Base-by-base conservation (phyloP, 1,140 invertebrate genomes). In the Diachasma alloeum region DNA sequence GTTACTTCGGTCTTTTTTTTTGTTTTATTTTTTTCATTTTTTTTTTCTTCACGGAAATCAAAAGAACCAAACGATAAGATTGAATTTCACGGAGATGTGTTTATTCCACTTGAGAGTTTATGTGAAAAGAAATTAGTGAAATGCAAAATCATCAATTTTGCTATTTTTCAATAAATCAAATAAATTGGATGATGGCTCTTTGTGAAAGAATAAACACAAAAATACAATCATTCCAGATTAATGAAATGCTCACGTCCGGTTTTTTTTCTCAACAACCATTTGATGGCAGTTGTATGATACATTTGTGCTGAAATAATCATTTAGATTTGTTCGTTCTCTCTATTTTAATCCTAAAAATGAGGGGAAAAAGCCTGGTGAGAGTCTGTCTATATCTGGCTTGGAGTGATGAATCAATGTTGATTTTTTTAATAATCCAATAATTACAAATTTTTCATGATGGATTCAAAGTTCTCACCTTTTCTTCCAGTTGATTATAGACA, bases 401-500 rank as follows among this genome's bases (percentile, higher is more conserved):
- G 66, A 66, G 56, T 78, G 48, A 75, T 72, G 72, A 76, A 77
- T 72, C 26, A 76, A 72, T 75, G 24, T 48, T 75, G 19, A 56
- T 70, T 59, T 56, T 6, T 56, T 75, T 68, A 48, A 37, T 68
- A 17, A 24, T 68, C 4, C 22, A 26, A 17, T n/a, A 31, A 53
- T 22, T 4, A 36, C n/a, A 24, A 31, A 31, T 46, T 44, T 9
- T 44, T n/a, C 1, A 59, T 56, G 0, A 48, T 74, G 17, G 1
- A 22, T 53, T 48, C 46, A 78, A 72, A 42, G 15, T 68, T 74
- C 86, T 88, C 91, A 96, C 95, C 93, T 96, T 97, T 86, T 96
- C 95, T 90, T 99, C 98, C 26, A 99, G 91, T 91, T 99, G 98
- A 90, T 99, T 99, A 91, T 98, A 98, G 77, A 99, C 97, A 93